phyloP scores from a whole-genome alignment of 1,140 invertebrate species.

The Lithobius niger region DNA sequence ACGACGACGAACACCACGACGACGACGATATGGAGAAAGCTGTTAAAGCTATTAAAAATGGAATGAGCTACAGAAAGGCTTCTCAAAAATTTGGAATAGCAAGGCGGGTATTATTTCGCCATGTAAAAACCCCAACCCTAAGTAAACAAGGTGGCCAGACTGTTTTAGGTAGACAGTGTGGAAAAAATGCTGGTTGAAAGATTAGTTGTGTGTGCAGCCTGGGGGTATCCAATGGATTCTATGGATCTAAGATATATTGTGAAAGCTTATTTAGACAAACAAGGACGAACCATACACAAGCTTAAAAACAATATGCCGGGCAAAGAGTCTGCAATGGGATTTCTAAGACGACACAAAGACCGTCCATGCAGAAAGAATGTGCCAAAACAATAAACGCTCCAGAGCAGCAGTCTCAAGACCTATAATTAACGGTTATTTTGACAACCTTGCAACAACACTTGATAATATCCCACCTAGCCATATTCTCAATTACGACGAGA shows the following conservation, averaged over 20 bases:
- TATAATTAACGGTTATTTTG: too few relatives aligned
- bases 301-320: not conserved
- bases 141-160: too few relatives aligned
- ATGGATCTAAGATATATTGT: not conserved
- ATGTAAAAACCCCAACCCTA: not conserved
- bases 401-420: slow-evolving; percentile 9
- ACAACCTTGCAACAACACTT: slow-evolving; percentile 19
- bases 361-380: slow-evolving; percentile 3
- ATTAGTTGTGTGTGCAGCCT: not conserved
- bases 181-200: not conserved
- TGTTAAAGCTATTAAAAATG: not conserved
- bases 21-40: not conserved
- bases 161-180: not conserved
- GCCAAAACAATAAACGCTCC: slow-evolving; percentile 9
- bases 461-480: slow-evolving; percentile 24
- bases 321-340: not conserved
- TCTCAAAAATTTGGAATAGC: not conserved
- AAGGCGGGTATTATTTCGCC: not conserved
- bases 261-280: not conserved
- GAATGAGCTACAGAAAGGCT: too few relatives aligned
- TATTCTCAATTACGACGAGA: slow-evolving; percentile 30
- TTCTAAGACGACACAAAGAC: slow-evolving; percentile 4
- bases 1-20: too few relatives aligned
- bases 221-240: too few relatives aligned
- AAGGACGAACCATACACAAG: not conserved